These are phyloP conservation scores for Andrena dorsata DNA, from an alignment of 2,888 invertebrate species.

Conservation along the genomic window DNA sequence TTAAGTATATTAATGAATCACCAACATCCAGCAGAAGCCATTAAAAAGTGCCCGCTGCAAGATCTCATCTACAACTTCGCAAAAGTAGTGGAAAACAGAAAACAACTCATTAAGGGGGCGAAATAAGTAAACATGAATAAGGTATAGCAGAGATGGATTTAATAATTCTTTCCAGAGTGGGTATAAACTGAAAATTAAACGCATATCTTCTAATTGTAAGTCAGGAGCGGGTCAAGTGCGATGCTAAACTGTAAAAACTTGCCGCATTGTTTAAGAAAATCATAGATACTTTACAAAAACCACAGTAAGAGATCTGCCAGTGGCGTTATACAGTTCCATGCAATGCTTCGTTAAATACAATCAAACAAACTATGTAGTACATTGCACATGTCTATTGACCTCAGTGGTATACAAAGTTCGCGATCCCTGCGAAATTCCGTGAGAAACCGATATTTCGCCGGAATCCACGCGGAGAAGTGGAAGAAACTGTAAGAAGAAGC, in stretches of 20 bases:
- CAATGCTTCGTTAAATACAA: conserved; percentile 35
- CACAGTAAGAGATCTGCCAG: too few relatives aligned
- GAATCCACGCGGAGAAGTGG: neutral
- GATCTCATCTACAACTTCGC: too few relatives aligned
- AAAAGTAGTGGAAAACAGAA: neutral
- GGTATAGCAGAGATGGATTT: conserved; percentile 21
- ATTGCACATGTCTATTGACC: conserved; percentile 54
- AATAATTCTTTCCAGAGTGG: neutral
- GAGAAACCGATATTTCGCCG: neutral
- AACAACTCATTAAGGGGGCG: neutral
- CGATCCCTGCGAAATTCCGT: conserved; percentile 31
- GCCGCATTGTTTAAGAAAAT: conserved; percentile 12
- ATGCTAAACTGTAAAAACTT: conserved; percentile 20
- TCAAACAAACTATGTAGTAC: conserved; percentile 15
- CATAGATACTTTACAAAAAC: conserved; percentile 17
- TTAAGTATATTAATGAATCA: neutral
- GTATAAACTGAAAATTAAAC: neutral
- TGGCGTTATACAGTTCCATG: neutral
- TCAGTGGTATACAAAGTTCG: conserved; percentile 35
- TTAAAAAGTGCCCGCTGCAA: too few relatives aligned
- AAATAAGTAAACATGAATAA: neutral
- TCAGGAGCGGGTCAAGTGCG: conserved; percentile 17
- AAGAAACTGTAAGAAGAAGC: neutral
- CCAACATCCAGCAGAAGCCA: neutral
- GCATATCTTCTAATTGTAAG: neutral